phyloP scores from a whole-genome alignment of 2,113 vertebrate genomes.

The Sterrhoptilus dennistouni region DNA sequence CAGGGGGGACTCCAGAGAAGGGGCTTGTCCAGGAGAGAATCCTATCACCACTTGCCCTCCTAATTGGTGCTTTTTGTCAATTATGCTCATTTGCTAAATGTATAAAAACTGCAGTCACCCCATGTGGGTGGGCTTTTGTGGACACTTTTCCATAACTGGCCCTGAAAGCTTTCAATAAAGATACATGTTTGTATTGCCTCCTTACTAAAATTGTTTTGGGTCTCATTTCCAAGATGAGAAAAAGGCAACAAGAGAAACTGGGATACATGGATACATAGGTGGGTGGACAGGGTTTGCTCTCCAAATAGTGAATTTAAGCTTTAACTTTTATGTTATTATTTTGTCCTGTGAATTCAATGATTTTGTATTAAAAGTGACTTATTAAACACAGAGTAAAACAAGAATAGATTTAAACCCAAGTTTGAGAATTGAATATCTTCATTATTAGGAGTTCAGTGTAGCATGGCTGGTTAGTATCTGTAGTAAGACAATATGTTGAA shows the following conservation, averaged over 20 bases:
- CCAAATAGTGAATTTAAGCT: not conserved
- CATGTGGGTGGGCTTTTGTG: not conserved
- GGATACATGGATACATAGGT: not conserved
- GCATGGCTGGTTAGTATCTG: not conserved
- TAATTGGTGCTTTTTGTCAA: not conserved
- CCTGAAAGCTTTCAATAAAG: not conserved
- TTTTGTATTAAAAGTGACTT: not conserved
- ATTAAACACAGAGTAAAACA: not conserved
- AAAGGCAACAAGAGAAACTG: not conserved
- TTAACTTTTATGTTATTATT: not conserved
- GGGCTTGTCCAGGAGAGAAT: not conserved
- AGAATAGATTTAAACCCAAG: not conserved
- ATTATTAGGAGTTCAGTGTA: not conserved
- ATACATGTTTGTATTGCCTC: not conserved
- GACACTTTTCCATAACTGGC: not conserved
- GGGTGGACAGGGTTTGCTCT: not conserved
- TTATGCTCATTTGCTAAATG: not conserved
- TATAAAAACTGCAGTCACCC: not conserved
- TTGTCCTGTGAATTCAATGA: not conserved
- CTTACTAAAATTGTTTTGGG: not conserved
- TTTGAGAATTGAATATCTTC: not conserved
- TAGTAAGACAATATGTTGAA: not conserved
- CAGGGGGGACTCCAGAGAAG: not conserved
- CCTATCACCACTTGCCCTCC: not conserved
- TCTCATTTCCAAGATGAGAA: not conserved